Evolutionary conservation across 2,113 vertebrate genomes (phyloP), one percentile per base, ranked within the genome.

Genomic region (Saccopteryx bilineata): DNA sequence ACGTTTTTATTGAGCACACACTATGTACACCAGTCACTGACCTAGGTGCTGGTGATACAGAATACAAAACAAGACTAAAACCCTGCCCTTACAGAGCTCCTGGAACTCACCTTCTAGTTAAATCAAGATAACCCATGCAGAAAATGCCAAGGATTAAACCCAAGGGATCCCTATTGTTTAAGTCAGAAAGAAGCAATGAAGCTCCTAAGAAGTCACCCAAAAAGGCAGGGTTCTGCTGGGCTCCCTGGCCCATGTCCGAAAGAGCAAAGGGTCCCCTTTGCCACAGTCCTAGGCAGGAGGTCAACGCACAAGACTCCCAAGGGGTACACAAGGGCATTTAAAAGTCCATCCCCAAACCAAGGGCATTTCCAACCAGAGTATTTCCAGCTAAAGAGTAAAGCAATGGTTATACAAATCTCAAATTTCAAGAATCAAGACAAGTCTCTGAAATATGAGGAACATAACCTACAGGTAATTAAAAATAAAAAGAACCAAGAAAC

Each of bases 1-100:
- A 83, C 17, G 26, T 33, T 91, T 97, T 97, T 97, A 97, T 93
- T 94, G 87, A 97, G 82, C 60, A 89, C 79, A 91, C 78, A 75
- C 46, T 78, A 60, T 56, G 39, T 54, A 65, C 2, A 86, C 82
- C 85, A 92, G 92, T 85, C 85, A 90, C 50, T 52, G 48, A 58
- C 24, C 52, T 15, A 80, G 56, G 46, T 5, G 14, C 76, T 50
- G 69, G 74, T 9, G 17, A 87, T 15, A 89, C 1, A 96, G 60
- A 66, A 86, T n/a, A 90, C 90, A 86, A 71, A 93, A 85, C 24
- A 96, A 96, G 60, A 91, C 54, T 91, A 52, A 72, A 95, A 19
- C 19, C 52, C 75, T 26, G 60, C 56, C 60, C 52, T 48, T 39
- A 23, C 4, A 28, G 31, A 78, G 69, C 39, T 94, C 31, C 39